These are phyloP conservation scores for Glyptemys insculpta DNA, from an alignment of 2,797 vertebrate species.

Conservation along the genomic window DNA sequence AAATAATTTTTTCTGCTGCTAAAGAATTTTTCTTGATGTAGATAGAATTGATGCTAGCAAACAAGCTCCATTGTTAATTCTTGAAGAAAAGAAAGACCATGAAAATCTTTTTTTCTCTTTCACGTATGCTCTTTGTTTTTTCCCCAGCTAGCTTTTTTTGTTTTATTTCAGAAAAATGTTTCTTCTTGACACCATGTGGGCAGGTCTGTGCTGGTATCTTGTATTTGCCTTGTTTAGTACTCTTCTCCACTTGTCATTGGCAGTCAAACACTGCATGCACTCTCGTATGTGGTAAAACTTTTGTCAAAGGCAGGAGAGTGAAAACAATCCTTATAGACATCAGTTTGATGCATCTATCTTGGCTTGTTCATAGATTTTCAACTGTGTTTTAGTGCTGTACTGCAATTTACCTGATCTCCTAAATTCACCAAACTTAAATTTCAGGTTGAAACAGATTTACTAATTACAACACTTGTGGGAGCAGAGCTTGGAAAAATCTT, in stretches of 20 bases:
- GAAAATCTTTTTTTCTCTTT: neutral
- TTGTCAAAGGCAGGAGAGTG: neutral
- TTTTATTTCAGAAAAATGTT: neutral
- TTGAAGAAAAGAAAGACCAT: neutral
- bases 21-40: neutral
- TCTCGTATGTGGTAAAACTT: neutral
- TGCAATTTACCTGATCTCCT: neutral
- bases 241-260: neutral
- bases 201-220: neutral
- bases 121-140: neutral
- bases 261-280: neutral
- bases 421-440: neutral
- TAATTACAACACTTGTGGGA: neutral
- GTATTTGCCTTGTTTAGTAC: neutral
- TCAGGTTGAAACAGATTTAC: neutral
- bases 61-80: neutral
- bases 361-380: neutral
- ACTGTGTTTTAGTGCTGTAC: neutral
- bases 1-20: neutral
- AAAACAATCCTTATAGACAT: neutral
- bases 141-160: neutral
- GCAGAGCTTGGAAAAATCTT: neutral
- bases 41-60: neutral
- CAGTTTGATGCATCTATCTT: neutral
- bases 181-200: neutral